Percentiles rank a stretch among this genome's conserved stretches.
phyloP scores from a whole-genome alignment of 37 sponge, comb jelly and placozoan species.

The Eunapius fragilis region DNA sequence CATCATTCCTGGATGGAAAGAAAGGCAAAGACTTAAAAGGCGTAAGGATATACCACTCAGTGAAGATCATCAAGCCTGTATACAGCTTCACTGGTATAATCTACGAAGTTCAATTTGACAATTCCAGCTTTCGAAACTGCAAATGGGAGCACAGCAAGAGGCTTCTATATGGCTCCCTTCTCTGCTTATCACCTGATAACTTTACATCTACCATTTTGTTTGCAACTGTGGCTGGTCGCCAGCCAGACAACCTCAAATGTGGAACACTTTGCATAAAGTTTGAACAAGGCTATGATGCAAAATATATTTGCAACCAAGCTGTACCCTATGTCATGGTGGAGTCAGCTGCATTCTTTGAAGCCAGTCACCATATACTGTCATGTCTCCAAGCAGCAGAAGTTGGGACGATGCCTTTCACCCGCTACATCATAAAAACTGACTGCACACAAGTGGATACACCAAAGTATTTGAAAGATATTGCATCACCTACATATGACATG shows the following conservation, averaged over 20 bases:
- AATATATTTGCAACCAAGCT: not conserved
- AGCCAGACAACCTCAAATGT: slow-evolving; percentile 37
- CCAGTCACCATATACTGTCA: slow-evolving; percentile 71
- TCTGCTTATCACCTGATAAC: slow-evolving; percentile 75
- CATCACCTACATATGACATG: slow-evolving; percentile 1
- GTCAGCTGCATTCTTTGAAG: slow-evolving; percentile 87
- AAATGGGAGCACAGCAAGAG: slow-evolving; percentile 79
- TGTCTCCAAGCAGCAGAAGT: slow-evolving; percentile 69
- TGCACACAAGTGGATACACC: slow-evolving; percentile 33
- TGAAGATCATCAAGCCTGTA: slow-evolving; percentile 37
- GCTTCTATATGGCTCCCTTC: slow-evolving; percentile 80
- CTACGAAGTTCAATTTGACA: slow-evolving; percentile 65
- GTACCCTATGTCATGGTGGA: slow-evolving; percentile 68
- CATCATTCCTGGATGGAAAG: slow-evolving; percentile 23
- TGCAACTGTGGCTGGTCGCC: slow-evolving; percentile 79
- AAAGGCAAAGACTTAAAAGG: slow-evolving; percentile 36
- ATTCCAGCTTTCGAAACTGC: not conserved
- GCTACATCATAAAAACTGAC: slow-evolving; percentile 56
- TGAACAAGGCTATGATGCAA: slow-evolving; percentile 13
- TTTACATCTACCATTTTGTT: slow-evolving; percentile 44
- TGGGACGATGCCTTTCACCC: slow-evolving; percentile 81
- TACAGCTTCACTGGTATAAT: slow-evolving; percentile 48
- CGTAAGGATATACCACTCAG: slow-evolving; percentile 63
- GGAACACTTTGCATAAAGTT: slow-evolving; percentile 51
- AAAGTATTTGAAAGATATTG: slow-evolving; percentile 3